phyloP scores from a whole-genome alignment of 2,888 invertebrate species.

The Lithophane leautieri region DNA sequence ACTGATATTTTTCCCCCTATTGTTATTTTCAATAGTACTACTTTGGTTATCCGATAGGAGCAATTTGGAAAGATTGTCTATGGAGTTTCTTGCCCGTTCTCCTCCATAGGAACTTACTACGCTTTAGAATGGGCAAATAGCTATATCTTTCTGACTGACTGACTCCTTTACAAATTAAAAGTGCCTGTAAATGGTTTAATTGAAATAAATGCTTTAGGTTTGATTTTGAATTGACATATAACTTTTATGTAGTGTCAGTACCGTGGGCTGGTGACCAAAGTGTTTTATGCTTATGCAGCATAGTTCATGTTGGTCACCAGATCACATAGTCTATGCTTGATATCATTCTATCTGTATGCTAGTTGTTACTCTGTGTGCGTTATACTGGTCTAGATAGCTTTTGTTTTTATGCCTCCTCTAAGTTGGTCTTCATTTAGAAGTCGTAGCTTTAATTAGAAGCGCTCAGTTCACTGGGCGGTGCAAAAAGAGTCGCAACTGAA shows the following conservation, averaged over 20 bases:
- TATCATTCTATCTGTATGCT: neutral
- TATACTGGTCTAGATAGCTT: constrained; percentile 51
- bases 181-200: too few relatives aligned
- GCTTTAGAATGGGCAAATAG: too few relatives aligned
- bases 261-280: neutral
- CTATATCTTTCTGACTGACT: too few relatives aligned
- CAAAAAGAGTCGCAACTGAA: constrained; percentile 29
- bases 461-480: constrained; percentile 27
- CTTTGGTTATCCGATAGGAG: neutral
- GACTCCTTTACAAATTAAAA: too few relatives aligned
- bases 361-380: neutral
- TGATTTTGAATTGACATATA: too few relatives aligned
- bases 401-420: constrained; percentile 37
- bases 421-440: constrained; percentile 39
- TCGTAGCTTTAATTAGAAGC: constrained; percentile 27
- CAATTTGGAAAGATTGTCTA: neutral
- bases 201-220: too few relatives aligned
- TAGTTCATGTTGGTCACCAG: too few relatives aligned
- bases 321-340: neutral
- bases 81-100: too few relatives aligned
- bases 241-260: neutral
- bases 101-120: too few relatives aligned
- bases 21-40: neutral
- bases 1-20: neutral
- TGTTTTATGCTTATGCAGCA: neutral